Evolutionary conservation across 2,113 vertebrate genomes (phyloP).

Genomic region (Syngnathus floridae): DNA sequence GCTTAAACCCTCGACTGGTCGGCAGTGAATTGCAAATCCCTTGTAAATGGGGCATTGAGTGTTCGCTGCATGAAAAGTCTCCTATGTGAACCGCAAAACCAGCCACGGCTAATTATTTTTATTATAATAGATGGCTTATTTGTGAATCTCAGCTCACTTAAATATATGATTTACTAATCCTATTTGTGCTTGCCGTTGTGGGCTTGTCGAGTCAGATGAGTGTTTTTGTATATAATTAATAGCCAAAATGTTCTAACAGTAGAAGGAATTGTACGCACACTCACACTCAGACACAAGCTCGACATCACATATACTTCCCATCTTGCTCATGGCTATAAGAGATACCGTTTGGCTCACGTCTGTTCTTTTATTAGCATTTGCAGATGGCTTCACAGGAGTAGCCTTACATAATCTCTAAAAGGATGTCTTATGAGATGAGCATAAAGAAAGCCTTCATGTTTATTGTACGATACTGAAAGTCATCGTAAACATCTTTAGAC

Average conservation of each 20-base stretch:
- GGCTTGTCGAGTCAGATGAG: not conserved
- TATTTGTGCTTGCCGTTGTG: not conserved
- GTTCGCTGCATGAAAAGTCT: not conserved
- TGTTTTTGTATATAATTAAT: slow-evolving; percentile 6
- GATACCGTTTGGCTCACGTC: slow-evolving; percentile 36
- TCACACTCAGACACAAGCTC: not conserved
- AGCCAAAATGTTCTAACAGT: slow-evolving; percentile 2
- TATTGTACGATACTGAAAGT: not conserved
- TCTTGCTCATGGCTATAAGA: slow-evolving; percentile 44
- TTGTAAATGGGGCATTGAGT: not conserved
- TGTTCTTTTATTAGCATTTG: slow-evolving; percentile 43
- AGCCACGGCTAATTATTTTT: not conserved
- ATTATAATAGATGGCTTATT: not conserved
- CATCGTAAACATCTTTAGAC: too few relatives aligned
- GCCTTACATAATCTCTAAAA: slow-evolving; percentile 19
- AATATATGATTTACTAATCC: not conserved
- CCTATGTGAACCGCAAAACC: not conserved
- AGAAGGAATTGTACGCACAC: not conserved
- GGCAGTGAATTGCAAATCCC: too few relatives aligned
- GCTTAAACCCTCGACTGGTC: not conserved
- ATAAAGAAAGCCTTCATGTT: slow-evolving; percentile 11
- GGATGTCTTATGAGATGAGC: slow-evolving; percentile 18
- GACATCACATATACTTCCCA: slow-evolving; percentile 44
- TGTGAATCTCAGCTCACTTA: not conserved
- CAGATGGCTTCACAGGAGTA: slow-evolving; percentile 52